Percentiles rank a stretch among this genome's conserved stretches.
Conservation (phyloP, 1,140 invertebrate genomes). For the Limonius californicus region DNA sequence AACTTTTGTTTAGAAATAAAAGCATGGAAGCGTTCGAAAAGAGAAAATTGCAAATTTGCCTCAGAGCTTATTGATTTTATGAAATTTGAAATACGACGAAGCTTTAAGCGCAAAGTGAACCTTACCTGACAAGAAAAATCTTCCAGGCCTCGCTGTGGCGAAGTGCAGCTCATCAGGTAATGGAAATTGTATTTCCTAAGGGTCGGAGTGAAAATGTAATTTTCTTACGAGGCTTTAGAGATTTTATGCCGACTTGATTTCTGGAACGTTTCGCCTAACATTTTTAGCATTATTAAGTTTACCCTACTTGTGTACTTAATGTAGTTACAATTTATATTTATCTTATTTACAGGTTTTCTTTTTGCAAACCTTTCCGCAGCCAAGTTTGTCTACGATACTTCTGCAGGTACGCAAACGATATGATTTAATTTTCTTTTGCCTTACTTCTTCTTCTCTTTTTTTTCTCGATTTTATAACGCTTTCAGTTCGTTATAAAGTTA, state of each 20-base stretch:
- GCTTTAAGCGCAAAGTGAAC: neutral
- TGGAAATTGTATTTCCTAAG: conserved; percentile 34
- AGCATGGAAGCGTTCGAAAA: no score
- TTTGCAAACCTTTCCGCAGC: no score
- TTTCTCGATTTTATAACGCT: no score
- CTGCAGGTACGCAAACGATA: no score
- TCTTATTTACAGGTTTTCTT: neutral
- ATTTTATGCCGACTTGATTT: conserved; percentile 22
- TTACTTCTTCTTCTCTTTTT: no score
- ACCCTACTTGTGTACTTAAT: neutral
- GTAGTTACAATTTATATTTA: neutral
- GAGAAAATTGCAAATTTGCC: neutral
- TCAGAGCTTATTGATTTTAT: conserved; percentile 6
- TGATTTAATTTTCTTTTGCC: no score
- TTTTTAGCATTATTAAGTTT: conserved; percentile 20
- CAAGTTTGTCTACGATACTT: no score
- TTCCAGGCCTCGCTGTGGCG: neutral
- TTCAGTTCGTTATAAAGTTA: no score
- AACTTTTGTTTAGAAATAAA: no score
- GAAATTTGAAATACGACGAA: neutral
- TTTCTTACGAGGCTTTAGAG: conserved; percentile 26
- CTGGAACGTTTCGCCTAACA: conserved; percentile 2
- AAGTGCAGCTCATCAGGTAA: conserved; percentile 33
- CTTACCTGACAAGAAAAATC: conserved; percentile 10
- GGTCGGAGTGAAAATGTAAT: conserved; percentile 30